phyloP scores from a whole-genome alignment of 2,888 invertebrate species.

The Gortyna flavago region DNA sequence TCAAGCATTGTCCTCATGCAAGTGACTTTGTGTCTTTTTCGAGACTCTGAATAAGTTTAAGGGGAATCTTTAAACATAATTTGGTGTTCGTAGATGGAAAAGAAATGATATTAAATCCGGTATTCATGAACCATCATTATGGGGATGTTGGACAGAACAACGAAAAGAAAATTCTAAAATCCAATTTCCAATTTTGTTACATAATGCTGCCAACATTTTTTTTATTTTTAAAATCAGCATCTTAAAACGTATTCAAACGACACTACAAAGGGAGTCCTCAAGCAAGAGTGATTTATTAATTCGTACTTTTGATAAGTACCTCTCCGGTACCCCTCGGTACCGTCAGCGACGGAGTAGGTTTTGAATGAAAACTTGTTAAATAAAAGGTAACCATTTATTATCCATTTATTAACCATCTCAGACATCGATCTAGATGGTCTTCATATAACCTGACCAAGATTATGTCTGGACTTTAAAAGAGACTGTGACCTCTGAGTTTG shows the following conservation, averaged over 20 bases:
- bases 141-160: background rate
- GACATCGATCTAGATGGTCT: too few species aligned
- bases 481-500: too few species aligned
- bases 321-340: background rate
- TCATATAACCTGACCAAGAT: too few species aligned
- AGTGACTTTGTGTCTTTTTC: background rate
- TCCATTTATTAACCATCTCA: too few species aligned
- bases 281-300: conserved; percentile 51
- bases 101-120: background rate
- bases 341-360: background rate
- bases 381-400: background rate
- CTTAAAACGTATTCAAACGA: conserved; percentile 34
- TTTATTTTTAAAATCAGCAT: conserved; percentile 34
- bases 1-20: background rate
- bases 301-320: conserved; percentile 26
- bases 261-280: conserved; percentile 26
- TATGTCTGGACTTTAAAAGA: too few species aligned
- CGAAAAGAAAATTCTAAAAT: background rate
- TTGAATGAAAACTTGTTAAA: background rate
- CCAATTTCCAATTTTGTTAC: too few species aligned
- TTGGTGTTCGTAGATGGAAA: background rate
- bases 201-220: conserved; percentile 1
- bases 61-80: background rate
- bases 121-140: background rate
- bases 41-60: background rate